Conservation (phyloP, 2,113 vertebrate species). For the Microtus pennsylvanicus region DNA sequence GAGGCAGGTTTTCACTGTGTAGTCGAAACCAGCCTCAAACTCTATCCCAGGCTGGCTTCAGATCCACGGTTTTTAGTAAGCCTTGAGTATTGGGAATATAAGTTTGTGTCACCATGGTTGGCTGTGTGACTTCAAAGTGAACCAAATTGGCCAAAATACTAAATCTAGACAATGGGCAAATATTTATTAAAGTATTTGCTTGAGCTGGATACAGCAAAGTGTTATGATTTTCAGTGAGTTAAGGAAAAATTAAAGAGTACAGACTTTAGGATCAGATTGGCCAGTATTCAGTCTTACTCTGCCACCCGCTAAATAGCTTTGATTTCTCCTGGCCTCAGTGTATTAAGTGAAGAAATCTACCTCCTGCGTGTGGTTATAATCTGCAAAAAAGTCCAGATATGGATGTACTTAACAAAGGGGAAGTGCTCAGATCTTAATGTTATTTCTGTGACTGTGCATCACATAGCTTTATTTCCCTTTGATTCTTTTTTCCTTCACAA, state of each 20-base stretch:
- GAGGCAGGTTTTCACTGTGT: neutral
- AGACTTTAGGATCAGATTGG: neutral
- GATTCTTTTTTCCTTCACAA: slow-evolving; percentile 27
- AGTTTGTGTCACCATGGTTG: neutral
- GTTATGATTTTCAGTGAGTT: neutral
- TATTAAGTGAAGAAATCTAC: neutral
- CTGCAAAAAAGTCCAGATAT: neutral
- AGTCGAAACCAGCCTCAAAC: neutral
- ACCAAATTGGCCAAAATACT: neutral
- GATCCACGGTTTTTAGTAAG: neutral
- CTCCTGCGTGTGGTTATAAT: neutral
- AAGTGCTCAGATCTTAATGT: neutral
- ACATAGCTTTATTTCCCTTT: neutral
- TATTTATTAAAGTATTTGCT: neutral
- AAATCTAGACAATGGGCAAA: neutral
- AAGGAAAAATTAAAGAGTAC: neutral
- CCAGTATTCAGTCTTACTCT: neutral
- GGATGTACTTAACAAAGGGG: neutral
- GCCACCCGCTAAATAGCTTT: neutral
- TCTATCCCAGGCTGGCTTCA: neutral
- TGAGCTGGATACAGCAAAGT: neutral
- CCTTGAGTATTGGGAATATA: neutral
- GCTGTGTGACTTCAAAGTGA: neutral
- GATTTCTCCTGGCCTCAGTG: neutral
- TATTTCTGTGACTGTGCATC: neutral